Percentiles rank a stretch among this genome's conserved stretches.
Evolutionary conservation across 2,797 vertebrate genomes (phyloP).

Genomic region (Myripristis murdjan): DNA sequence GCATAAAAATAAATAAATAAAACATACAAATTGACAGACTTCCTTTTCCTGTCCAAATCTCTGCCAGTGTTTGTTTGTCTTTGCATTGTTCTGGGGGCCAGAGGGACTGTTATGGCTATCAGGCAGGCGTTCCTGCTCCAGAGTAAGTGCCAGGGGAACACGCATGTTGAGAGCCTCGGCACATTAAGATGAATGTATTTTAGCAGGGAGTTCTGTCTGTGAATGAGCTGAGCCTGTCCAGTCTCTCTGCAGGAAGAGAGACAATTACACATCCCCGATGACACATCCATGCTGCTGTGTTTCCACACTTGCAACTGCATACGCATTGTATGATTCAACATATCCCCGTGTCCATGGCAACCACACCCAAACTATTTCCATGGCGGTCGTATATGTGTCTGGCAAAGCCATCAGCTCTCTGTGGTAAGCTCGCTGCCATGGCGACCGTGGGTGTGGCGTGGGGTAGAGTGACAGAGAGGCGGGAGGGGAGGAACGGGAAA

Average conservation of each 20-base stretch:
- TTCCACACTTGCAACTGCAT: constrained; percentile 38
- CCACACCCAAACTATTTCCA: constrained; percentile 71
- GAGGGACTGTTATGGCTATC: constrained; percentile 40
- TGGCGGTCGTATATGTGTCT: constrained; percentile 58
- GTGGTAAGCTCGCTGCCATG: constrained; percentile 76
- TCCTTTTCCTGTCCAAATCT: constrained; percentile 52
- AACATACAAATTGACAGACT: constrained; percentile 40
- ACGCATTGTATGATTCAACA: constrained; percentile 57
- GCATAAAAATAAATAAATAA: neutral
- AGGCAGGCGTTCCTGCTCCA: constrained; percentile 1
- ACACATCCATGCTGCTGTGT: constrained; percentile 30
- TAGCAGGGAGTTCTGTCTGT: constrained; percentile 12
- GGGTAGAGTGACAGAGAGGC: constrained; percentile 20
- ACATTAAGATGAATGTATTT: constrained; percentile 19
- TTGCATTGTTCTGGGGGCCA: constrained; percentile 64
- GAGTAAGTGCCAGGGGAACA: constrained; percentile 18
- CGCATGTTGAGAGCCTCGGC: constrained; percentile 1
- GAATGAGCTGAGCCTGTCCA: constrained; percentile 27
- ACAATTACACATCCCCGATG: constrained; percentile 25
- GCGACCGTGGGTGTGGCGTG: constrained; percentile 73
- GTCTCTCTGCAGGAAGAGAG: constrained; percentile 36
- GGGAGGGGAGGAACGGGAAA: constrained; percentile 40
- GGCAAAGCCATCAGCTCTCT: constrained; percentile 70
- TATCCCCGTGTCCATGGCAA: constrained; percentile 73
- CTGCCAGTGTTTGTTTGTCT: constrained; percentile 54